Percentiles rank a stretch among this genome's conserved stretches.
Conservation (phyloP, 2,797 vertebrate species). For the Squalus acanthias region DNA sequence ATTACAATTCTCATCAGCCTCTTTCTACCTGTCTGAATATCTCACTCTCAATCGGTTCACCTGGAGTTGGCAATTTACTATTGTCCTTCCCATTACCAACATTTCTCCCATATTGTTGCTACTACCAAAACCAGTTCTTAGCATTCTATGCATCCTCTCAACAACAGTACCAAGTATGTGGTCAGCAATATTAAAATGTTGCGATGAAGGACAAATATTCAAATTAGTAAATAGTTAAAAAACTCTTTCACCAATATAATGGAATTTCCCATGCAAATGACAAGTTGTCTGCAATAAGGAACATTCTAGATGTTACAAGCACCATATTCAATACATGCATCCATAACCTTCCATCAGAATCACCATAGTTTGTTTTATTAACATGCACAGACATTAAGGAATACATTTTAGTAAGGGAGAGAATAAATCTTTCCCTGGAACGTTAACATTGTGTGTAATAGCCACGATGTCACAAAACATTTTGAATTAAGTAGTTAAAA, state of each 20-base stretch:
- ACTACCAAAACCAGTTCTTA: not conserved
- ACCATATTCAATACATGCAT: not conserved
- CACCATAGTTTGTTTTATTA: too few relatives aligned
- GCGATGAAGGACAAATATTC: not conserved
- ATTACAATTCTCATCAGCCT: not conserved
- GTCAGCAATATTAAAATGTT: not conserved
- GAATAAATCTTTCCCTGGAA: not conserved
- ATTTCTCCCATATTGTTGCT: not conserved
- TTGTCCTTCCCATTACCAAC: not conserved
- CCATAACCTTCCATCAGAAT: too few relatives aligned
- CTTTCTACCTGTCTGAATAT: not conserved
- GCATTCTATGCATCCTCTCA: not conserved
- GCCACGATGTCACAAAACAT: not conserved
- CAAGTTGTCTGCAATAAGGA: too few relatives aligned
- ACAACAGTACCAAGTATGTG: not conserved
- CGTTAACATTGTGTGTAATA: not conserved
- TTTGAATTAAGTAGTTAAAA: not conserved
- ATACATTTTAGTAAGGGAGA: not conserved
- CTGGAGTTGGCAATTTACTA: not conserved
- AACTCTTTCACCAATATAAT: too few relatives aligned
- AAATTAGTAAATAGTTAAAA: not conserved
- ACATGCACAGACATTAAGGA: not conserved
- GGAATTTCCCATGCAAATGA: too few relatives aligned
- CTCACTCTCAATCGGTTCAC: not conserved
- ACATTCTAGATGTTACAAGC: not conserved